A percentile compares a stretch with the other conserved stretches of the same genome.
These are phyloP conservation scores for Nylanderia fulva DNA, from an alignment of 1,140 invertebrate genomes.

Conservation along the genomic window DNA sequence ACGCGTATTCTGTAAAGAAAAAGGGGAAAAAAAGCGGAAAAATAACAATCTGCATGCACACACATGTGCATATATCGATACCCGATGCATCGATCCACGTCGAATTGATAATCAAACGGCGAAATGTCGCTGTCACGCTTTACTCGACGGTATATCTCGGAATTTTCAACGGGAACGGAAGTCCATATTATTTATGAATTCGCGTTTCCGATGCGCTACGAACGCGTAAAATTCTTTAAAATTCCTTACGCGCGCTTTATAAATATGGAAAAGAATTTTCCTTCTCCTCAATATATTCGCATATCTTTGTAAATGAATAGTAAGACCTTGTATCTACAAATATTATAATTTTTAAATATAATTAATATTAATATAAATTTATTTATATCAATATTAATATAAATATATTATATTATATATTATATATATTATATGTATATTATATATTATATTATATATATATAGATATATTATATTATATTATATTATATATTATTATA, in stretches of 20 bases:
- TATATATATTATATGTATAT: no score
- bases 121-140: slow-evolving; percentile 18
- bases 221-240: background rate
- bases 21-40: background rate
- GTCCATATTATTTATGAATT: background rate
- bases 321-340: background rate
- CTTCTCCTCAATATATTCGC: no score
- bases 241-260: background rate
- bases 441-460: no score
- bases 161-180: background rate
- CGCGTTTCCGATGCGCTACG: background rate
- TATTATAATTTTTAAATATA: no score
- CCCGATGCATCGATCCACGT: background rate
- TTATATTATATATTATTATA: no score
- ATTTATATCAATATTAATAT: no score
- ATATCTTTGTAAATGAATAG: background rate
- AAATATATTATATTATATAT: no score
- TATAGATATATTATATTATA: no score
- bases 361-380: no score
- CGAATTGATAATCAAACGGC: background rate
- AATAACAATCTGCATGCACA: no score
- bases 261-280: background rate
- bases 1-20: background rate
- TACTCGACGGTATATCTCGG: background rate
- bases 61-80: no score